Conservation (phyloP, 2,113 vertebrate species). For the Sylvilagus bachmani region DNA sequence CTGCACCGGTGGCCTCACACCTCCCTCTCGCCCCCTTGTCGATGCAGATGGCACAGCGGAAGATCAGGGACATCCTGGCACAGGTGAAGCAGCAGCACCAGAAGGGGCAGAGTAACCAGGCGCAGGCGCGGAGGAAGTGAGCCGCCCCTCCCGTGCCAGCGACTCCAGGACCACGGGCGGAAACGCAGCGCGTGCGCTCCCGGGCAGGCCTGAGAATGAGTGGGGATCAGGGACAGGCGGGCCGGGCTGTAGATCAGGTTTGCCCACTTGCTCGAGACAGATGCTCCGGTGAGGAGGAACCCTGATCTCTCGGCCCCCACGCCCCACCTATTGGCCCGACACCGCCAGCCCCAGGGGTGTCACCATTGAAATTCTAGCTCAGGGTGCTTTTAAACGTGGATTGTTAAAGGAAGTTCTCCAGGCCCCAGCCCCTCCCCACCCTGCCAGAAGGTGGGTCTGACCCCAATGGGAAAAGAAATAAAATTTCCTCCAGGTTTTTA, state of each 20-base stretch:
- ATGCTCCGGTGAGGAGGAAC: conserved; percentile 72
- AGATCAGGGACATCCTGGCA: conserved; percentile 97
- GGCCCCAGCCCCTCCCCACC: not conserved
- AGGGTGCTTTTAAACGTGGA: conserved; percentile 86
- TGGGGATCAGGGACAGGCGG: conserved; percentile 83
- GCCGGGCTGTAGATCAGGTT: conserved; percentile 77
- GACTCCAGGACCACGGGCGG: conserved; percentile 62
- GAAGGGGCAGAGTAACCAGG: conserved; percentile 92
- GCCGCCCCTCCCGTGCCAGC: not conserved
- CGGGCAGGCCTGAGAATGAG: conserved; percentile 91
- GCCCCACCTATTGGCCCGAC: conserved; percentile 43
- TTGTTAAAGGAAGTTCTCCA: conserved; percentile 63
- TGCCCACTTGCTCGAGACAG: conserved; percentile 77
- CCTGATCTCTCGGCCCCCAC: conserved; percentile 70
- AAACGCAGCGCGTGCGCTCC: conserved; percentile 38
- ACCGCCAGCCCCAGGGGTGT: not conserved
- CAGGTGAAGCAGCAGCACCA: conserved; percentile 96
- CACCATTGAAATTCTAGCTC: conserved; percentile 67
- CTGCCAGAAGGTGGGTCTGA: conserved; percentile 40
- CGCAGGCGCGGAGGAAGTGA: conserved; percentile 89
- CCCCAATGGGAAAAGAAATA: conserved; percentile 78
- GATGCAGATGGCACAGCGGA: conserved; percentile 95
- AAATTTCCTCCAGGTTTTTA: conserved; percentile 81
- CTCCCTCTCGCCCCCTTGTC: not conserved
- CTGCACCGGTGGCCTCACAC: not conserved